Conservation (phyloP, 2,113 vertebrate genomes). For the Phyllostomus hastatus region DNA sequence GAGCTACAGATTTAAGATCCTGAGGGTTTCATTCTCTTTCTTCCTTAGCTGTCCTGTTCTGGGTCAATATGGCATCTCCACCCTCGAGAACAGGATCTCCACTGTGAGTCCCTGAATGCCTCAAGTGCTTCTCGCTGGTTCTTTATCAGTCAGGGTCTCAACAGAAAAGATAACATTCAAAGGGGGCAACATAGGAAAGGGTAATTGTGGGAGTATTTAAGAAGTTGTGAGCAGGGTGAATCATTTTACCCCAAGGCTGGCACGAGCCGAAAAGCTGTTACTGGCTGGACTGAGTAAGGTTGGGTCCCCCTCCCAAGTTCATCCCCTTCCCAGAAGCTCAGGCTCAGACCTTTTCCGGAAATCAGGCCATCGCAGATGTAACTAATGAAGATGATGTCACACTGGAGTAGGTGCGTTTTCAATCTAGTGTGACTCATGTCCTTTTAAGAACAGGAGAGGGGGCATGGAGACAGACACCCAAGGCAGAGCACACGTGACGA, state of each 20-base stretch:
- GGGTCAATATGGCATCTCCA: rapidly evolving
- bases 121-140: background rate
- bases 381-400: background rate
- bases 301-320: too few species aligned
- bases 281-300: too few species aligned
- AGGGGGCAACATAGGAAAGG: background rate
- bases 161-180: background rate
- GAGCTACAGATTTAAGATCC: background rate
- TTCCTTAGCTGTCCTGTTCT: background rate
- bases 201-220: background rate
- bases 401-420: background rate
- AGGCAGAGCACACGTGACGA: background rate
- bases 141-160: background rate
- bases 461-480: background rate
- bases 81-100: rapidly evolving
- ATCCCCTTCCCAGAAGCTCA: background rate
- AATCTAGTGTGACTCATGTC: background rate
- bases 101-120: background rate
- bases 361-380: too few species aligned
- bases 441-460: background rate
- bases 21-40: background rate
- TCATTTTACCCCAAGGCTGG: too few species aligned
- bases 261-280: background rate
- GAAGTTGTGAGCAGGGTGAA: background rate
- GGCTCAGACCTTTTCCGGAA: background rate